Percentiles rank a stretch among this genome's conserved stretches.
These are phyloP conservation scores for Nasonia vitripennis DNA, from an alignment of 1,140 invertebrate genomes.

Conservation along the genomic window DNA sequence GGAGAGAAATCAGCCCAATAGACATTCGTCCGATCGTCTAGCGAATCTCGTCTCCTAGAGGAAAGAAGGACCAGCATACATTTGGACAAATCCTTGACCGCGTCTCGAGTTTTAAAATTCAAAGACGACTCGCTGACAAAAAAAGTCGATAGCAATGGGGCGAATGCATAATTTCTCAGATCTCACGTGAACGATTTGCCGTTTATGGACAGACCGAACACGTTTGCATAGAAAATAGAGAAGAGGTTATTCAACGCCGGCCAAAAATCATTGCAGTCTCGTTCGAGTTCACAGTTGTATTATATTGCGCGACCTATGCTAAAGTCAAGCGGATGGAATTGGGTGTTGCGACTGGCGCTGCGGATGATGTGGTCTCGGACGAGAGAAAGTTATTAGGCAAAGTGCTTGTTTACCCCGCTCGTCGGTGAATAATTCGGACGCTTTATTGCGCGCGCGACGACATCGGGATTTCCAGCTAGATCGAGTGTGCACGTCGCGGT, in stretches of 20 bases:
- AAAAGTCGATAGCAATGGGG: neutral
- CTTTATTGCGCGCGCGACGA: too few species aligned
- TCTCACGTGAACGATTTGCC: neutral
- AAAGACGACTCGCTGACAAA: neutral
- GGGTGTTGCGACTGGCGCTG: too few species aligned
- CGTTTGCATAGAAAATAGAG: neutral
- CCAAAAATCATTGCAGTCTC: neutral
- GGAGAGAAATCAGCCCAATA: too few species aligned
- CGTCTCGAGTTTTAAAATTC: neutral
- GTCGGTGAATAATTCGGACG: too few species aligned
- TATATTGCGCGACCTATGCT: neutral
- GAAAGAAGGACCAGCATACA: neutral
- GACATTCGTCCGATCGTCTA: too few species aligned
- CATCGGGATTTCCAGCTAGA: too few species aligned
- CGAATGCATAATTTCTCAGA: slow-evolving; percentile 21
- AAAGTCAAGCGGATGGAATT: too few species aligned
- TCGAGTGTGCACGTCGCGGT: too few species aligned
- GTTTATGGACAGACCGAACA: neutral
- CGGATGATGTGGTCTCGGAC: too few species aligned
- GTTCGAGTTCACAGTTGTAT: neutral
- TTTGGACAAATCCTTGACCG: slow-evolving; percentile 12
- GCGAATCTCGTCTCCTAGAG: too few species aligned
- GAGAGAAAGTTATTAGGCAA: too few species aligned
- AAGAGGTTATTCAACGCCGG: neutral
- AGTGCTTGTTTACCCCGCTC: too few species aligned